Conservation (phyloP, 2,888 invertebrate species). For the Oscheius sp. region DNA sequence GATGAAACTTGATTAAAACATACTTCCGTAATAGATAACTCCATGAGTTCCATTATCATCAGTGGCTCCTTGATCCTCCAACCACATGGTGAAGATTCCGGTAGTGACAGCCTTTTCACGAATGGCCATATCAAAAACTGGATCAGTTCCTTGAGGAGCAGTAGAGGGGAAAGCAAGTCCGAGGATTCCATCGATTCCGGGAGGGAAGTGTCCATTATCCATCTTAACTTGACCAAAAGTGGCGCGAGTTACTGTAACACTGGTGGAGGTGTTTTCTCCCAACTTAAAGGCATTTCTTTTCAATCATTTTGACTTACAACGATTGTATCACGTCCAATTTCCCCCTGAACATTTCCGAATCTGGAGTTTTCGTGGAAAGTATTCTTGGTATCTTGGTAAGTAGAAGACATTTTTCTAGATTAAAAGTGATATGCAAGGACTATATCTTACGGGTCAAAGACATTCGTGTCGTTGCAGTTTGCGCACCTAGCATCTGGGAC, state of each 20-base stretch:
- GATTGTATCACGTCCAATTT: slow-evolving; percentile 5
- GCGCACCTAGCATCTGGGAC: not conserved
- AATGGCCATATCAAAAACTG: not conserved
- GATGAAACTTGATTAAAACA: not conserved
- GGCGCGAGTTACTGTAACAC: not conserved
- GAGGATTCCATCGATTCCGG: slow-evolving; percentile 20
- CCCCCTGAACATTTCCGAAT: not conserved
- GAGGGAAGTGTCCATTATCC: not conserved
- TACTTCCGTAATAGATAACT: slow-evolving; percentile 30
- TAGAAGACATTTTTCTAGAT: not conserved
- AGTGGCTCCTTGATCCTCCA: slow-evolving; percentile 25
- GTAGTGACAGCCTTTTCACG: not conserved
- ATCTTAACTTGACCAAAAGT: not conserved
- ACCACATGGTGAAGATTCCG: slow-evolving; percentile 13
- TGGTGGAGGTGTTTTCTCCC: not conserved
- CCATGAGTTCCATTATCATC: slow-evolving; percentile 24
- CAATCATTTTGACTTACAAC: not conserved
- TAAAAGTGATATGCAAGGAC: no score
- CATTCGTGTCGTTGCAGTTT: not conserved
- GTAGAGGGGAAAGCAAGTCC: slow-evolving; percentile 10
- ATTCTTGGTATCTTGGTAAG: not conserved
- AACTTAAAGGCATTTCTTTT: not conserved
- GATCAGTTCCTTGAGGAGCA: not conserved
- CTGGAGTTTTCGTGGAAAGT: not conserved
- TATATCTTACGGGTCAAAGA: not conserved